phyloP scores from a whole-genome alignment of 2,113 vertebrate species.

The Bambusicola thoracicus region DNA sequence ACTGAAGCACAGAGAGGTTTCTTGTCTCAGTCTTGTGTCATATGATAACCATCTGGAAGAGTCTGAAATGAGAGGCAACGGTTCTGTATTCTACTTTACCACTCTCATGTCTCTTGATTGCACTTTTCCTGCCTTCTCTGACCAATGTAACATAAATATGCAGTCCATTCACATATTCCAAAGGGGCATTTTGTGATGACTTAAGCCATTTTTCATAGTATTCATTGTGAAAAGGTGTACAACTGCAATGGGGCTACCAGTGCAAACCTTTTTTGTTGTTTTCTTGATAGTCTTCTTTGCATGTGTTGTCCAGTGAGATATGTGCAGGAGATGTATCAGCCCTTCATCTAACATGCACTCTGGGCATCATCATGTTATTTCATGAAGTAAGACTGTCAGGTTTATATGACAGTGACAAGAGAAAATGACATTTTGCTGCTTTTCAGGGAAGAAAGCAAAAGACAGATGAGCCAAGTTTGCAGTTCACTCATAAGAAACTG shows the following conservation, averaged over 20 bases:
- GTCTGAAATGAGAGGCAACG: background rate
- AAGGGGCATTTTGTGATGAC: background rate
- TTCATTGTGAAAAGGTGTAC: background rate
- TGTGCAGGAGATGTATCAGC: background rate
- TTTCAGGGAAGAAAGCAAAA: background rate
- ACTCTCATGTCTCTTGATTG: background rate
- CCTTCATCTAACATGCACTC: background rate
- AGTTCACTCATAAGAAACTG: slow-evolving; percentile 9
- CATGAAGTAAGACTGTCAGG: background rate
- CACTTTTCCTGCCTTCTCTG: background rate
- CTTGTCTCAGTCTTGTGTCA: background rate
- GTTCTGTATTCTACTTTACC: background rate
- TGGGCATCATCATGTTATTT: background rate
- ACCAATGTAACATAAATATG: background rate
- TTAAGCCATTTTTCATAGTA: background rate
- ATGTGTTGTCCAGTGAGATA: background rate
- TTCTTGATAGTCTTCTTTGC: background rate
- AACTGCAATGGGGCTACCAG: background rate
- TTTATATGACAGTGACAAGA: background rate
- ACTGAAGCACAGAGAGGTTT: background rate
- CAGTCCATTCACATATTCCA: background rate
- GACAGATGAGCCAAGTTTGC: background rate
- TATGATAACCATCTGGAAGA: background rate
- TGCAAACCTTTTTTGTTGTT: background rate
- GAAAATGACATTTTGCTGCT: background rate